phyloP scores from a whole-genome alignment of 23 tunicate species.

The Ciona savignyi region DNA sequence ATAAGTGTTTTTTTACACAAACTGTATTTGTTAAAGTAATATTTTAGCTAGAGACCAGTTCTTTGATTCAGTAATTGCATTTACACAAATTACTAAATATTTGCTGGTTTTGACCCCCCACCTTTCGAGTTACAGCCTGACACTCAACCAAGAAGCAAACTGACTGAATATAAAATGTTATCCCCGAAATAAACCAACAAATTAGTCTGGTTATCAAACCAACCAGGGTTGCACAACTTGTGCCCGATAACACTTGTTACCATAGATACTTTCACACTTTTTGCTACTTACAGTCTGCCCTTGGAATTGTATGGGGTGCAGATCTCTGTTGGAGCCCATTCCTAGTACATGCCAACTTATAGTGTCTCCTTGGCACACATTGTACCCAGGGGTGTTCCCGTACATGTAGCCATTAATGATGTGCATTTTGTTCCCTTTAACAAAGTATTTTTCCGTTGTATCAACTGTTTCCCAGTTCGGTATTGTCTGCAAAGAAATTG shows the following conservation, averaged over 20 bases:
- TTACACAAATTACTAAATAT: no score
- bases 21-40: no score
- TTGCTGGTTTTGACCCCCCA: no score
- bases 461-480: constrained; percentile 26
- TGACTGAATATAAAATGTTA: no score
- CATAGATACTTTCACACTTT: not conserved
- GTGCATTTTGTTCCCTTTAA: constrained; percentile 34
- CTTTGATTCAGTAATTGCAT: no score
- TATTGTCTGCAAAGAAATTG: constrained; percentile 1
- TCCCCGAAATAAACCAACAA: no score
- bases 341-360: constrained; percentile 61
- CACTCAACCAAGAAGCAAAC: no score
- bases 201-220: no score
- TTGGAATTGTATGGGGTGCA: constrained; percentile 64
- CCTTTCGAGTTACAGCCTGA: no score
- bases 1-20: no score
- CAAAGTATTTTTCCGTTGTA: constrained; percentile 6
- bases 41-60: no score
- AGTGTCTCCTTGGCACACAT: constrained; percentile 64
- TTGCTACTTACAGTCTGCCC: constrained; percentile 50
- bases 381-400: constrained; percentile 50
- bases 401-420: constrained; percentile 43
- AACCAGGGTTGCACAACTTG: no score
- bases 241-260: not conserved
- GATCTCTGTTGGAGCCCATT: constrained; percentile 58